Base-by-base conservation (phyloP, 2,888 invertebrate genomes). In the Eupithecia vulgata region DNA sequence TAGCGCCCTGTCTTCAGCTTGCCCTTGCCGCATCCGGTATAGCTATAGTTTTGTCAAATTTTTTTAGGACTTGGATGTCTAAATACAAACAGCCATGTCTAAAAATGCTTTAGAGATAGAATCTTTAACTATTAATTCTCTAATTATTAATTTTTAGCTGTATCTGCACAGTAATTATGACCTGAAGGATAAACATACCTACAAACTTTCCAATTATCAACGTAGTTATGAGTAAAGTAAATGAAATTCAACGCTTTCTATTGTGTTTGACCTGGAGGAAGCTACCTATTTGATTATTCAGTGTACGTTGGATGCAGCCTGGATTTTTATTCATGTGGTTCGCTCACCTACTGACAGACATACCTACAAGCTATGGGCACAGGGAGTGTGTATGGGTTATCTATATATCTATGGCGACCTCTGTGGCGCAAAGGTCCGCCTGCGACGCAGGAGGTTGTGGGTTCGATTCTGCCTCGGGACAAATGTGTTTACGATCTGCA, bases 341-440 rank as follows among this genome's bases (percentile, higher is more conserved):
- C 25, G 45, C 65, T 74, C 40, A 74, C 74, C 74, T 68, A 74
- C 52, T 74, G 70, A 71, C 73, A 57, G 40, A 73, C 34, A 61
- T 70, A 48, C 25, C 35, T 34, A 34, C 61, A n/a, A 40, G 37
- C 12, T 65, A 65, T 40, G 65, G 37, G 64, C 52, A 25, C 57
- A 57, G 1, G 5, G 12, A 12, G 5, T 21, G n/a, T 25, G 25
- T 25, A 57, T 25, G 13, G n/a, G n/a, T n/a, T n/a, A n/a, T n/a
- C n/a, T n/a, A n/a, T n/a, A n/a, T n/a, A n/a, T n/a, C n/a, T n/a
- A n/a, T n/a, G n/a, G n/a, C n/a, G n/a, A n/a, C n/a, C n/a, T n/a
- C n/a, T n/a, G n/a, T n/a, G n/a, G n/a, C n/a, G n/a, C n/a, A n/a
- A n/a, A n/a, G n/a, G n/a, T n/a, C n/a, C n/a, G n/a, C n/a, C n/a